A percentile compares a stretch with the other conserved stretches of the same genome.
phyloP scores from a whole-genome alignment of 2,797 vertebrate genomes.

The Gymnoscopelus braueri region DNA sequence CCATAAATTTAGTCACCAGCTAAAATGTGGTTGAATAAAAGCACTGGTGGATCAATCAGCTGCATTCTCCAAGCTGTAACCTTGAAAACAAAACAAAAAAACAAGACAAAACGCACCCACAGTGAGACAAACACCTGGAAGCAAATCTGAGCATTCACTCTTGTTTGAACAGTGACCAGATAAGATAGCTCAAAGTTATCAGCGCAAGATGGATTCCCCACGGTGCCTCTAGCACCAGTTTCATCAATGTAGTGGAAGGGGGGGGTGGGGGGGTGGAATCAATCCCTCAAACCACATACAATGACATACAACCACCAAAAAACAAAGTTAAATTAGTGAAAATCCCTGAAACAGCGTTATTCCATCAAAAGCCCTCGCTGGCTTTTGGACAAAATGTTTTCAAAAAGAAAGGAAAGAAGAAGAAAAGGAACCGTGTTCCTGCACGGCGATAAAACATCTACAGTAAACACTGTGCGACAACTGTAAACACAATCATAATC shows the following conservation, averaged over 20 bases:
- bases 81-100: conserved; percentile 71
- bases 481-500: conserved; percentile 57
- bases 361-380: conserved; percentile 20
- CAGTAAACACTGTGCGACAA: conserved; percentile 49
- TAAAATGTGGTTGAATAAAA: conserved; percentile 26
- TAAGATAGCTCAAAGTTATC: conserved; percentile 82
- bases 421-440: conserved; percentile 18
- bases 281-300: conserved; percentile 65
- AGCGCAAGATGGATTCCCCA: conserved; percentile 76
- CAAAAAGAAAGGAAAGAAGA: background rate
- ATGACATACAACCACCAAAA: conserved; percentile 70
- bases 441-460: conserved; percentile 19
- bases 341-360: conserved; percentile 26
- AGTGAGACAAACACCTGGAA: conserved; percentile 75
- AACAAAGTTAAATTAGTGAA: conserved; percentile 46
- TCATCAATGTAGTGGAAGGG: conserved; percentile 67
- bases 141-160: conserved; percentile 74
- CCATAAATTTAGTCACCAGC: conserved; percentile 17
- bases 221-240: conserved; percentile 65
- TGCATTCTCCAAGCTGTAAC: conserved; percentile 70
- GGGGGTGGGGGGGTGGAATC: conserved; percentile 53
- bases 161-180: conserved; percentile 80
- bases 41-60: conserved; percentile 35
- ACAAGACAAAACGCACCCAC: conserved; percentile 66
- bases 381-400: conserved; percentile 6